phyloP scores from a whole-genome alignment of 2,113 vertebrate genomes.

The western clawed frog (Xenopus tropicalis) region UCB_Xtro_10.0 CM004445.2:96721001-96721500 shows the following conservation, averaged over 20 bases:
- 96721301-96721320: conserved; percentile 92
- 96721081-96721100: conserved; percentile 95
- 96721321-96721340: conserved; percentile 89
- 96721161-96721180: conserved; percentile 80
- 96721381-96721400: conserved; percentile 75
- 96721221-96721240: conserved; percentile 91
- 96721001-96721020: not conserved
- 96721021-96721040: not conserved
- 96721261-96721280: conserved; percentile 96
- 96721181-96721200: conserved; percentile 90
- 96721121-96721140: conserved; percentile 94
- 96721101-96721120: conserved; percentile 93
- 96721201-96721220: conserved; percentile 94
- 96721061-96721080: conserved; percentile 95
- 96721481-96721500: conserved; percentile 64
- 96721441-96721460: conserved; percentile 90
- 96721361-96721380: conserved; percentile 62
- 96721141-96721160: conserved; percentile 96
- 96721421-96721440: conserved; percentile 85
- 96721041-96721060: conserved; percentile 91
- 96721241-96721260: conserved; percentile 96
- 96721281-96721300: conserved; percentile 97
- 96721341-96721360: conserved; percentile 77
- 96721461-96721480: conserved; percentile 78
- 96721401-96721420: conserved; percentile 87